phyloP scores from a whole-genome alignment of 2,113 vertebrate species.

The Bothrops jararaca region DNA sequence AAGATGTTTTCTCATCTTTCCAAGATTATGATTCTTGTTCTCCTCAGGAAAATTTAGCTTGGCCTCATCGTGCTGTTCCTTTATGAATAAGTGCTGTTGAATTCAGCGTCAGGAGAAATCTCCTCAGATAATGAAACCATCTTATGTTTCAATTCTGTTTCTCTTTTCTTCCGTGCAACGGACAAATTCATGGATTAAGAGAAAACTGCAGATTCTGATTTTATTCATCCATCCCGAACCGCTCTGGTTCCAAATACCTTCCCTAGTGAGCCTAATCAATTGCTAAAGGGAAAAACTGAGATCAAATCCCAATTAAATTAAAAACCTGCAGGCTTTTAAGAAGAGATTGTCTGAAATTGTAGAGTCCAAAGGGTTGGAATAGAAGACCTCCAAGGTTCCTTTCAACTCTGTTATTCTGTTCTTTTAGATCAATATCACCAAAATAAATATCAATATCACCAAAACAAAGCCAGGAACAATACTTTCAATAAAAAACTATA shows the following conservation, averaged over 20 bases:
- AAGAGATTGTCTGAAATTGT: no score
- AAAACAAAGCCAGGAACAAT: background rate
- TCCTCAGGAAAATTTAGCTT: background rate
- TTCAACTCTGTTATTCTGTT: no score
- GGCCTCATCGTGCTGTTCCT: background rate
- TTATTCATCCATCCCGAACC: no score
- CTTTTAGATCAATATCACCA: background rate
- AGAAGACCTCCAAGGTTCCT: no score
- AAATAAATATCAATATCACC: no score
- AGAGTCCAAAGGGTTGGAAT: no score
- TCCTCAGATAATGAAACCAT: fast-evolving
- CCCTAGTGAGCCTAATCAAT: background rate
- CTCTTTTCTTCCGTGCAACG: conserved; percentile 1
- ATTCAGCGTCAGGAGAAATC: background rate
- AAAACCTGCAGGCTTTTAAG: no score
- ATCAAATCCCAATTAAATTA: background rate
- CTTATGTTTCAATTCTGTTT: background rate
- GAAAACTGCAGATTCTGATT: fast-evolving
- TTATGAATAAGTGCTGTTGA: fast-evolving
- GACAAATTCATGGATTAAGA: fast-evolving
- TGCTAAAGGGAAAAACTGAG: background rate
- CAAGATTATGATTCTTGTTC: background rate
- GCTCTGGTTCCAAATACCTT: background rate
- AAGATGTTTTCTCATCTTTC: background rate
- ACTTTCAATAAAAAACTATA: background rate